phyloP scores from a whole-genome alignment of 2,888 invertebrate species.

The Sclerodermus sp. region DNA sequence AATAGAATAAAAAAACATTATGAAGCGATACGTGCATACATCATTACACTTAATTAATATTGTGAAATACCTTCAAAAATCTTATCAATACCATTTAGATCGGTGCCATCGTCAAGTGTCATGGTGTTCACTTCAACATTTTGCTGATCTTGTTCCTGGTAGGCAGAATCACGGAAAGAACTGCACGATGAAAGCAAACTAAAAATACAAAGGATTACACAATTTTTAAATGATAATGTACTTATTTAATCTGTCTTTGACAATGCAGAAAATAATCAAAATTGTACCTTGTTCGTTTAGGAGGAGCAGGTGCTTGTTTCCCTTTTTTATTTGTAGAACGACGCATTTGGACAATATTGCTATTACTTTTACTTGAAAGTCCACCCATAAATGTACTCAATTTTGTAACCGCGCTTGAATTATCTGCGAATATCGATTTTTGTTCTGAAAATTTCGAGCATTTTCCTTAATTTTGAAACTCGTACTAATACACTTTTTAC shows the following conservation, averaged over 20 bases:
- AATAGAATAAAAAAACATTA: constrained; percentile 12
- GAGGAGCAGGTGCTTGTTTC: constrained; percentile 93
- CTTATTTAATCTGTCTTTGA: not conserved
- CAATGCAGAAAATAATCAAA: constrained; percentile 1
- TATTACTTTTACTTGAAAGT: constrained; percentile 62
- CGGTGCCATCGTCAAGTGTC: constrained; percentile 61
- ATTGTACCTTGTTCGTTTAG: constrained; percentile 85
- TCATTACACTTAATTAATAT: constrained; percentile 57
- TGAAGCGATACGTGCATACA: constrained; percentile 41
- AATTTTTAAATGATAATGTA: constrained; percentile 3
- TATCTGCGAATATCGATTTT: constrained; percentile 48
- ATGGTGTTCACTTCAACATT: constrained; percentile 59
- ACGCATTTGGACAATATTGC: constrained; percentile 78
- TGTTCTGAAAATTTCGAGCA: not conserved
- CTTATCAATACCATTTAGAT: constrained; percentile 62
- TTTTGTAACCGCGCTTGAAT: constrained; percentile 61
- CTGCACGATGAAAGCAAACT: constrained; percentile 81
- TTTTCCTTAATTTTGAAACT: not conserved
- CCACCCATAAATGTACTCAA: constrained; percentile 68
- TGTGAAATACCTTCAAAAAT: constrained; percentile 61
- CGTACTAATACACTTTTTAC: not conserved
- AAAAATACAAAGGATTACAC: constrained; percentile 48
- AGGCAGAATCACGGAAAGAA: constrained; percentile 83
- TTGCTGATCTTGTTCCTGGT: constrained; percentile 67
- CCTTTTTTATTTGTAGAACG: constrained; percentile 86